These are phyloP conservation scores for Meteorus cinctellus DNA, from an alignment of 2,888 invertebrate species.

Conservation along the genomic window DNA sequence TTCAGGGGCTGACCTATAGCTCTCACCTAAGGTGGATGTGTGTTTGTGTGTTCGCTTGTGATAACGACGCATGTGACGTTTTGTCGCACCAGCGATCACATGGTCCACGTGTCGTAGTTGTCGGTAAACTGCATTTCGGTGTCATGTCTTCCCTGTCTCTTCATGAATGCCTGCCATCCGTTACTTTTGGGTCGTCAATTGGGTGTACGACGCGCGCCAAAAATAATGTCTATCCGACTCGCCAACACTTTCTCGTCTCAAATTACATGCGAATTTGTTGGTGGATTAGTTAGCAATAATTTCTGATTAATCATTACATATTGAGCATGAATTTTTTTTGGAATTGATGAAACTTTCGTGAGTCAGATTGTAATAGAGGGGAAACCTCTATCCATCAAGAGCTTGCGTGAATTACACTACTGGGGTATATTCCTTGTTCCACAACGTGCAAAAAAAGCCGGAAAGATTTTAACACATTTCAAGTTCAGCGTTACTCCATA, in stretches of 20 bases:
- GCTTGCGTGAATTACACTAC: not conserved
- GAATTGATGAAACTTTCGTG: not conserved
- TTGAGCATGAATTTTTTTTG: not conserved
- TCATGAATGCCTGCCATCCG: slow-evolving; percentile 19
- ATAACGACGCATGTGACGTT: slow-evolving; percentile 10
- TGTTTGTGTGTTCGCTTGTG: slow-evolving; percentile 17
- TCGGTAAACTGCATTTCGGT: slow-evolving; percentile 14
- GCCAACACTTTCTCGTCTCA: slow-evolving; percentile 41
- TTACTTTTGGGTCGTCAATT: slow-evolving; percentile 35
- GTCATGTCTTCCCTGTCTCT: not conserved
- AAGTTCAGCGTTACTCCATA: not conserved
- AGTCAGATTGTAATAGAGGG: not conserved
- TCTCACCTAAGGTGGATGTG: slow-evolving; percentile 44
- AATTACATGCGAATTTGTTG: slow-evolving; percentile 35
- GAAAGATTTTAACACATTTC: not conserved
- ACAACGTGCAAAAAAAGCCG: not conserved
- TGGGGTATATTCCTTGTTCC: not conserved
- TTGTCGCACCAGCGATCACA: slow-evolving; percentile 17
- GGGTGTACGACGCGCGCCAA: slow-evolving; percentile 35
- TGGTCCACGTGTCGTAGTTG: slow-evolving; percentile 20
- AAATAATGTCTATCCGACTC: slow-evolving; percentile 42
- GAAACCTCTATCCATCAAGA: not conserved
- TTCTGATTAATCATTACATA: not conserved
- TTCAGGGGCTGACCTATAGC: not conserved
- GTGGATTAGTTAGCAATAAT: slow-evolving; percentile 13